Evolutionary conservation across 2,888 invertebrate species (phyloP).

Genomic region (Drosophila barbarae): DNA sequence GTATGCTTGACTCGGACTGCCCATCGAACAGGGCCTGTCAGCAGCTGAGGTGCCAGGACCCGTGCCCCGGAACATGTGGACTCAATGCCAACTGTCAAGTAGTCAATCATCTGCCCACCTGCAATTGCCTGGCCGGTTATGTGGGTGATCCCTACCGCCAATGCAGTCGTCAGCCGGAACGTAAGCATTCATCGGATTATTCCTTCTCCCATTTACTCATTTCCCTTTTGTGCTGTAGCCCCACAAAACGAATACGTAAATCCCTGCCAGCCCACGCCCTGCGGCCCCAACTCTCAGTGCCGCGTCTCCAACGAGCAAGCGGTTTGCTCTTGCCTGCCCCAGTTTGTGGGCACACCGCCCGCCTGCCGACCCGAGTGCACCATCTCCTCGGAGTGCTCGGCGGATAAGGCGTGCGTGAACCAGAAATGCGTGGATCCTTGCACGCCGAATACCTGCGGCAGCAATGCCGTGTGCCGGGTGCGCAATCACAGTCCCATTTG

Average conservation of each 20-base stretch:
- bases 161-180: conserved; percentile 81
- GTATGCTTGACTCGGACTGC: conserved; percentile 87
- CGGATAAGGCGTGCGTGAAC: conserved; percentile 86
- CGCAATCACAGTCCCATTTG: conserved; percentile 90
- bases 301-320: conserved; percentile 86
- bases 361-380: conserved; percentile 90
- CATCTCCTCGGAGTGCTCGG: conserved; percentile 87
- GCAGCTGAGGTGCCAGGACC: conserved; percentile 87
- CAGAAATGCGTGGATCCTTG: conserved; percentile 90
- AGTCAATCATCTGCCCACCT: conserved; percentile 85
- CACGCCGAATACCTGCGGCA: conserved; percentile 83
- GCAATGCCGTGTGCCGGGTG: conserved; percentile 87
- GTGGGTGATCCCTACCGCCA: conserved; percentile 87
- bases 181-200: conserved; percentile 80
- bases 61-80: conserved; percentile 89
- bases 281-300: conserved; percentile 88
- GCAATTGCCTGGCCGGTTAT: conserved; percentile 86
- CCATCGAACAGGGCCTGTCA: conserved; percentile 86
- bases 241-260: conserved; percentile 78
- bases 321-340: conserved; percentile 87
- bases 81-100: conserved; percentile 87
- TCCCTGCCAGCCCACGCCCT: conserved; percentile 87
- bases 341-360: conserved; percentile 87
- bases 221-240: conserved; percentile 51
- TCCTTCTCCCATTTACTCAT: conserved; percentile 2